Percentiles rank a stretch among this genome's conserved stretches.
Conservation (phyloP, 2,888 invertebrate species). For the Macropis europaea region DNA sequence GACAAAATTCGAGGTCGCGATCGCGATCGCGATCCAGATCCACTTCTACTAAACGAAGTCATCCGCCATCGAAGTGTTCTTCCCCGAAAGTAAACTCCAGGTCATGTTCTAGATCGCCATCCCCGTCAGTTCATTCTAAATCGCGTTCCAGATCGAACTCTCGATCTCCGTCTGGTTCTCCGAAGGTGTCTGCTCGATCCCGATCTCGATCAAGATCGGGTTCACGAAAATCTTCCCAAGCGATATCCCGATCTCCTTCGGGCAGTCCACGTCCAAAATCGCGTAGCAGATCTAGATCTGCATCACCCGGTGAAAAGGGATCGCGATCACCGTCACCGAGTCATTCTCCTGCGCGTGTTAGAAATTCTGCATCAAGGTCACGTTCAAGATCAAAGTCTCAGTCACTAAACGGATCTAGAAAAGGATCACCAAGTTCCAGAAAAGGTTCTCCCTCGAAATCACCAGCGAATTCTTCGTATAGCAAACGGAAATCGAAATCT, state of each 20-base stretch:
- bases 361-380: constrained; percentile 50
- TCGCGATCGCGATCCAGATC: constrained; percentile 66
- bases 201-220: constrained; percentile 57
- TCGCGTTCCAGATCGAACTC: constrained; percentile 64
- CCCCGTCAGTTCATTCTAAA: constrained; percentile 61
- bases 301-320: constrained; percentile 20
- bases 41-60: constrained; percentile 67
- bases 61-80: constrained; percentile 52
- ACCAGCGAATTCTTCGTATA: constrained; percentile 22
- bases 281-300: constrained; percentile 41
- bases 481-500: constrained; percentile 60
- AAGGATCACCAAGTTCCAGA: constrained; percentile 34
- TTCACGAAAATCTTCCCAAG: constrained; percentile 61
- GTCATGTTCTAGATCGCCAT: constrained; percentile 67
- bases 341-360: neutral
- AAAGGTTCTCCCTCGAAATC: constrained; percentile 46
- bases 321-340: constrained; percentile 53
- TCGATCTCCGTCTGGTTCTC: constrained; percentile 59
- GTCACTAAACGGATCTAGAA: constrained; percentile 29
- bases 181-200: constrained; percentile 47
- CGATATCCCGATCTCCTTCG: constrained; percentile 25
- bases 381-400: constrained; percentile 56
- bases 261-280: neutral
- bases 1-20: constrained; percentile 57
- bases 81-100: constrained; percentile 64